phyloP scores from a whole-genome alignment of 2,888 invertebrate genomes.

The Harmothoe impar region DNA sequence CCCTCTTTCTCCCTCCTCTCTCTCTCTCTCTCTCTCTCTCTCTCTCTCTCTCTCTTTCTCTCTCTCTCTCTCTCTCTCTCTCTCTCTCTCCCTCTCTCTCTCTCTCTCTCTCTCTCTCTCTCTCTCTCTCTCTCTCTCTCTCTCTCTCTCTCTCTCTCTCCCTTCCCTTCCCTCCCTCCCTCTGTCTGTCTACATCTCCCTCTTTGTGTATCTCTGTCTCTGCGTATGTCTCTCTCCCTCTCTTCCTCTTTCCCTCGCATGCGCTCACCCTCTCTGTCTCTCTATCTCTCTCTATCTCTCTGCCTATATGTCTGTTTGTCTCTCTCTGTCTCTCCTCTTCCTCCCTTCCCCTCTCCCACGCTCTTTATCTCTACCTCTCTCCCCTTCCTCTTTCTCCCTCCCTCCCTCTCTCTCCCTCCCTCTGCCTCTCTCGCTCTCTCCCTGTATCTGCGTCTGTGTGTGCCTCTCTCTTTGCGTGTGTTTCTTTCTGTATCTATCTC shows the following conservation, averaged over 20 bases:
- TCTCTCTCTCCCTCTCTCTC: not conserved
- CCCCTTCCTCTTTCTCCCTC: not conserved
- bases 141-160: not conserved
- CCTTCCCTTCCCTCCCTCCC: not conserved
- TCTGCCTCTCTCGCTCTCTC: not conserved
- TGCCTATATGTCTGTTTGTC: too few species aligned
- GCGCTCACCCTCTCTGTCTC: not conserved
- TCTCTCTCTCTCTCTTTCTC: too few species aligned
- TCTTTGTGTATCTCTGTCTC: not conserved
- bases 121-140: not conserved
- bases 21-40: too few species aligned
- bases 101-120: not conserved
- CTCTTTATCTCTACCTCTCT: not conserved
- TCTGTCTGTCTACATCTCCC: not conserved
- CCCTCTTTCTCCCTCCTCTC: too few species aligned
- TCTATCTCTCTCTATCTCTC: not conserved
- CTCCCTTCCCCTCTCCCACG: not conserved
- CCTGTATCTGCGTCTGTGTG: not conserved
- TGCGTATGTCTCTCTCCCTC: not conserved
- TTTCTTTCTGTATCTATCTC: too few species aligned
- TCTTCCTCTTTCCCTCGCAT: not conserved
- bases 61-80: too few species aligned
- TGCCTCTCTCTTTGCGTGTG: too few species aligned
- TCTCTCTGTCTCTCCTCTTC: conserved; percentile 22
- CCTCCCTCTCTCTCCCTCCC: conserved; percentile 36